Percentiles rank a stretch among this genome's conserved stretches.
phyloP scores from a whole-genome alignment of 2,888 invertebrate species.

The Polydrusus cervinus region DNA sequence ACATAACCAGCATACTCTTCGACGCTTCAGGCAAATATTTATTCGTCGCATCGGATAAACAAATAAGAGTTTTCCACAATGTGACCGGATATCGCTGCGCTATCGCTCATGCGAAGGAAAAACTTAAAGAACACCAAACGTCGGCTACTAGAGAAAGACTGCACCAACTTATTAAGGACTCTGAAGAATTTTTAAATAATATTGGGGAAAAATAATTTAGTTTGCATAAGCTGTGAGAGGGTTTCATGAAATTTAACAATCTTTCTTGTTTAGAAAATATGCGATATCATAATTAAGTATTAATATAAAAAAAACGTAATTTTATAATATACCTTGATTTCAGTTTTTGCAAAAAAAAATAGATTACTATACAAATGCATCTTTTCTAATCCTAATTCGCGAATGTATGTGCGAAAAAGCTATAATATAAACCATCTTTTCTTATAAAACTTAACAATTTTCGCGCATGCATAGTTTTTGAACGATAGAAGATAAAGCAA shows the following conservation, averaged over 20 bases:
- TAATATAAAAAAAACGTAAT: too few relatives aligned
- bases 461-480: too few relatives aligned
- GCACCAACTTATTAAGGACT: conserved; percentile 79
- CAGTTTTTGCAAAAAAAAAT: too few relatives aligned
- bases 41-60: conserved; percentile 83
- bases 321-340: too few relatives aligned
- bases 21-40: conserved; percentile 84
- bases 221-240: background rate
- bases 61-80: conserved; percentile 87
- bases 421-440: too few relatives aligned
- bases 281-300: background rate
- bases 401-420: too few relatives aligned
- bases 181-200: conserved; percentile 68
- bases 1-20: conserved; percentile 81
- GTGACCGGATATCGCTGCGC: conserved; percentile 78
- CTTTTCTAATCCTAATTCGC: too few relatives aligned
- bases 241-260: background rate
- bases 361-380: too few relatives aligned
- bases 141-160: conserved; percentile 86
- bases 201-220: conserved; percentile 47
- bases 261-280: background rate
- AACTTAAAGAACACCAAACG: conserved; percentile 76
- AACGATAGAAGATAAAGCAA: too few relatives aligned
- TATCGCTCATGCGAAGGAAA: conserved; percentile 72
- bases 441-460: too few relatives aligned